These are phyloP conservation scores for Lycaena phlaeas DNA, from an alignment of 2,888 invertebrate genomes.

Conservation along the genomic window DNA sequence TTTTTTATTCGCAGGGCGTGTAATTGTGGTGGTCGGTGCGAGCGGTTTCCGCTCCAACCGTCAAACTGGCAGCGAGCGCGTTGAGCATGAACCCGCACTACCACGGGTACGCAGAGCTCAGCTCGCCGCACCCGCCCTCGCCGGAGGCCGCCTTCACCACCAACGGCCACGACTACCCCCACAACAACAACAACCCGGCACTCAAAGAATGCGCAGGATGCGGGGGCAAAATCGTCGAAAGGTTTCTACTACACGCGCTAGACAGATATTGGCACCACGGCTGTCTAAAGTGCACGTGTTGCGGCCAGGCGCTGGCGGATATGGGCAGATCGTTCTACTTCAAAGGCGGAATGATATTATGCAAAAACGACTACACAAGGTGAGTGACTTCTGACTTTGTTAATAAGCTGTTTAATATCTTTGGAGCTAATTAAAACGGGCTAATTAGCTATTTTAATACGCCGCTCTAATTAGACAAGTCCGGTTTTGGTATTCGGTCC, in stretches of 20 bases:
- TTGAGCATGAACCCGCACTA: slow-evolving; percentile 93
- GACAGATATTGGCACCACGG: slow-evolving; percentile 97
- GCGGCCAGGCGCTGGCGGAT: slow-evolving; percentile 90
- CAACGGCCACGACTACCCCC: slow-evolving; percentile 75
- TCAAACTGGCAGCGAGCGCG: slow-evolving; percentile 91
- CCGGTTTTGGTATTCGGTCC: slow-evolving; percentile 41
- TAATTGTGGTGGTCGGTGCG: slow-evolving; percentile 63
- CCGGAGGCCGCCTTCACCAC: slow-evolving; percentile 80
- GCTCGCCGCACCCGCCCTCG: slow-evolving; percentile 83
- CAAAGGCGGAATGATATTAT: slow-evolving; percentile 94
- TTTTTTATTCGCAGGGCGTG: slow-evolving; percentile 53
- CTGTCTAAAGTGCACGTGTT: slow-evolving; percentile 94
- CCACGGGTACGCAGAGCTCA: slow-evolving; percentile 87
- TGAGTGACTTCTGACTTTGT: slow-evolving; percentile 74
- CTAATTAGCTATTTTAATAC: neutral
- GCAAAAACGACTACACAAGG: slow-evolving; percentile 96
- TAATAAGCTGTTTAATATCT: too few relatives aligned
- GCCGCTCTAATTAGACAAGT: slow-evolving; percentile 43
- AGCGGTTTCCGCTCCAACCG: slow-evolving; percentile 74
- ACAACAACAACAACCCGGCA: slow-evolving; percentile 73
- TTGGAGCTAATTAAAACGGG: neutral
- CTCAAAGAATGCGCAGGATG: slow-evolving; percentile 92
- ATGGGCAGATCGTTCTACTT: slow-evolving; percentile 94
- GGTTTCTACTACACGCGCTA: slow-evolving; percentile 91
- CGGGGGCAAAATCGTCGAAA: slow-evolving; percentile 92